These are phyloP conservation scores for Salpingus planirostris DNA, from an alignment of 2,888 invertebrate genomes.

Conservation along the genomic window DNA sequence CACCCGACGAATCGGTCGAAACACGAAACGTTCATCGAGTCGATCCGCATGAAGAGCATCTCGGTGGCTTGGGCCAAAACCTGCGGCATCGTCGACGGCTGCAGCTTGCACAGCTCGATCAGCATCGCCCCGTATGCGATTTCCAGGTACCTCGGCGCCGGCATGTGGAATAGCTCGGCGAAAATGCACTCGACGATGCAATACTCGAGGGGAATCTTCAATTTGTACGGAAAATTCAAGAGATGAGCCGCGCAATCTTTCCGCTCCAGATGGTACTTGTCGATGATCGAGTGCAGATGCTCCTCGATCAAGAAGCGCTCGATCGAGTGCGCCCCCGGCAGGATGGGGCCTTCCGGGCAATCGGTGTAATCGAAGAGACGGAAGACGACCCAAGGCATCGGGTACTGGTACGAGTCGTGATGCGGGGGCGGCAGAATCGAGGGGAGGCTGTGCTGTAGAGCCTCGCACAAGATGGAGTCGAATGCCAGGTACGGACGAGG, in stretches of 20 bases:
- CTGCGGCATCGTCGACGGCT: slow-evolving; percentile 96
- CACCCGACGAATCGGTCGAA: slow-evolving; percentile 95
- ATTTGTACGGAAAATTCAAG: slow-evolving; percentile 84
- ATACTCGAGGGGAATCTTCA: slow-evolving; percentile 93
- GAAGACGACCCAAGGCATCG: slow-evolving; percentile 91
- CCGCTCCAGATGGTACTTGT: slow-evolving; percentile 77
- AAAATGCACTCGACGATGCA: slow-evolving; percentile 97
- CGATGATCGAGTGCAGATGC: slow-evolving; percentile 88
- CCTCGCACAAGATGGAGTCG: slow-evolving; percentile 90
- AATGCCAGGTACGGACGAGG: slow-evolving; percentile 92
- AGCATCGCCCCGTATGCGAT: slow-evolving; percentile 90
- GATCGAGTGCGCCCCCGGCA: slow-evolving; percentile 95
- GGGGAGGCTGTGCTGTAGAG: slow-evolving; percentile 90
- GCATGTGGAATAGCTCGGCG: slow-evolving; percentile 87
- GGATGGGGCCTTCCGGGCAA: slow-evolving; percentile 83
- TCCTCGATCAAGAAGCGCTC: slow-evolving; percentile 97
- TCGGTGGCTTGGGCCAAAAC: slow-evolving; percentile 96
- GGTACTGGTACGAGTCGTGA: slow-evolving; percentile 82
- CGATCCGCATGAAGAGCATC: slow-evolving; percentile 90
- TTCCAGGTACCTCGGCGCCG: slow-evolving; percentile 79
- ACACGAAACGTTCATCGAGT: slow-evolving; percentile 94
- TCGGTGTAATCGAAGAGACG: slow-evolving; percentile 98
- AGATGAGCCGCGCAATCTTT: slow-evolving; percentile 93
- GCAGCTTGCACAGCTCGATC: slow-evolving; percentile 93
- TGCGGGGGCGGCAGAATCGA: slow-evolving; percentile 88